Evolutionary conservation across 2,797 vertebrate species (phyloP), one percentile per base, ranked within the genome.

Genomic region (Zalophus californianus): DNA sequence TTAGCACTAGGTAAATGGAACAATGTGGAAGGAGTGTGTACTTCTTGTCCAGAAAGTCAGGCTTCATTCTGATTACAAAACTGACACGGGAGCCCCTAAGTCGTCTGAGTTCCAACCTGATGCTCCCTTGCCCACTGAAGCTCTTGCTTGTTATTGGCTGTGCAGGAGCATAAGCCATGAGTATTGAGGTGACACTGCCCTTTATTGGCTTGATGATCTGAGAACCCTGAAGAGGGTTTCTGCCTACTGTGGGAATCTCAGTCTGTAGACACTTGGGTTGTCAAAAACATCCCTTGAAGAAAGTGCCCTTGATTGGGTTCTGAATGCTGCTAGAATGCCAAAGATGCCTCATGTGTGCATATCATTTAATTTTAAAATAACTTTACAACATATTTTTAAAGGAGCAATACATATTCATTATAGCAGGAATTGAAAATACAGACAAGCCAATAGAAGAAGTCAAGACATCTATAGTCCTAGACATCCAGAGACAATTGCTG

Each of bases 331-430:
- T 56, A 27, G 52, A 79, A 66, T 50, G 64, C 56, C 29, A 75
- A 64, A 75, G 48, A 16, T 70, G 86, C 78, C 66, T 88, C 14
- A 50, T 14, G 7, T 78, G 23, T 91, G 2, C 13, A 56, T 73
- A 73, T 78, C 25, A 86, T 86, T 96, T 91, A 50, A 84, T 79
- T 91, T 66, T 78, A 92, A 96, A 88, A 83, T 73, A 68, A 73
- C 20, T 58, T 78, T 14, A 94, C 58, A 86, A 48, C 16, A 64
- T 75, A 48, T 18, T 86, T 95, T 94, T 64, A 86, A 86, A 91
- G 41, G 32, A 73, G 3, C 21, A 41, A 54, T 83, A n/a, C 60
- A 83, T 91, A 77, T 91, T 94, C 64, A 91, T 83, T 56, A 62
- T 56, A 90, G 54, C n/a, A 78, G 86, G 41, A 89, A 52, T 20